Conservation (phyloP, 2,888 invertebrate species). For the Drosophila longiperda region DNA sequence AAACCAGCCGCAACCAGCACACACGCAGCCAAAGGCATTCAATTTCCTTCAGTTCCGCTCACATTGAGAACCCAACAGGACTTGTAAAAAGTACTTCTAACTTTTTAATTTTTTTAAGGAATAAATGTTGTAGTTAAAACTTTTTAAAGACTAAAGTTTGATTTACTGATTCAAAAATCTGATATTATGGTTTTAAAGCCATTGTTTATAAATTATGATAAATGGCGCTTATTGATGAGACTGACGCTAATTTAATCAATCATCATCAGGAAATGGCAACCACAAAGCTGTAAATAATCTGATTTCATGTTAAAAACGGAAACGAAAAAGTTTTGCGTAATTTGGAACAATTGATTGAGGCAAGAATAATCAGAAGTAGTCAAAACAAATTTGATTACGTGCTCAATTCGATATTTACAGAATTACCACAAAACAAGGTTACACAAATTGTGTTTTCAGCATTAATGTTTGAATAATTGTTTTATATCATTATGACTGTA, state of each 20-base stretch:
- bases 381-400: neutral
- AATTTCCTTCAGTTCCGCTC: neutral
- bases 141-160: neutral
- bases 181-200: neutral
- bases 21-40: conserved; percentile 1
- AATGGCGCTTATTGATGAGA: neutral
- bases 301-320: neutral
- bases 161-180: neutral
- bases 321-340: neutral
- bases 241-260: neutral
- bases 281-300: neutral
- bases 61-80: neutral
- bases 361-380: neutral
- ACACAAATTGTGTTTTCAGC: neutral
- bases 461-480: neutral
- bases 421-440: accelerated
- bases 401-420: neutral
- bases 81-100: neutral
- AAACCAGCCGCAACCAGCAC: neutral
- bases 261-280: neutral
- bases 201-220: neutral
- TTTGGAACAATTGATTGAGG: neutral
- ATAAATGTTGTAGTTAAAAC: neutral
- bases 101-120: neutral
- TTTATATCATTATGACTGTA: neutral